Conservation (phyloP, 2,888 invertebrate species). For the Oegoconia quadripuncta region DNA sequence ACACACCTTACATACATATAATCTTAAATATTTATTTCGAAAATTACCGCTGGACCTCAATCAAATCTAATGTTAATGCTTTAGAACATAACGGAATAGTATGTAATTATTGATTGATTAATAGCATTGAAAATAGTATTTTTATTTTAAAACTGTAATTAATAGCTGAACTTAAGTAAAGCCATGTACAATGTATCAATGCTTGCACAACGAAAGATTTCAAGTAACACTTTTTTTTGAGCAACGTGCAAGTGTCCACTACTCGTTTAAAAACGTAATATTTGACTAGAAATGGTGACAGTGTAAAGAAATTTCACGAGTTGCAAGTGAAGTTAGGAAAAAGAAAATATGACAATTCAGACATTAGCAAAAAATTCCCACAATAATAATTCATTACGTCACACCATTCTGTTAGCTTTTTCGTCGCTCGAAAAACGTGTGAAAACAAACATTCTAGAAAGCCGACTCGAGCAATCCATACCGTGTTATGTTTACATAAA, state of each 20-base stretch:
- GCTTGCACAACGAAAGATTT: no score
- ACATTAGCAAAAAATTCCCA: conserved; percentile 20
- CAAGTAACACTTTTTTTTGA: no score
- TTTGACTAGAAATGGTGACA: background rate
- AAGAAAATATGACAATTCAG: conserved; percentile 1
- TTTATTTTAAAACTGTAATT: no score
- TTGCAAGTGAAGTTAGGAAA: background rate
- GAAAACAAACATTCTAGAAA: conserved; percentile 59
- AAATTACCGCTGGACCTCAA: no score
- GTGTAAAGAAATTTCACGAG: conserved; percentile 1
- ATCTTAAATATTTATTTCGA: no score
- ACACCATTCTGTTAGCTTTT: conserved; percentile 23
- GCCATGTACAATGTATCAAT: no score
- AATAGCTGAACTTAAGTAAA: no score
- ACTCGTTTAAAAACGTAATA: background rate
- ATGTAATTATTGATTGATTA: no score
- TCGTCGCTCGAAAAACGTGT: conserved; percentile 56
- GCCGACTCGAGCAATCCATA: conserved; percentile 33
- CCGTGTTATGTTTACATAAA: conserved; percentile 21
- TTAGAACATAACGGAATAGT: no score
- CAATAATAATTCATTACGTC: conserved; percentile 30
- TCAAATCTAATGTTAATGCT: no score
- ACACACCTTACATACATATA: no score
- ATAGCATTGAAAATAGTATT: no score
- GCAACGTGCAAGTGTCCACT: background rate